Evolutionary conservation across 2,113 vertebrate genomes (phyloP), one percentile per base, ranked within the genome.

Genomic region (Poecilia latipinna): DNA sequence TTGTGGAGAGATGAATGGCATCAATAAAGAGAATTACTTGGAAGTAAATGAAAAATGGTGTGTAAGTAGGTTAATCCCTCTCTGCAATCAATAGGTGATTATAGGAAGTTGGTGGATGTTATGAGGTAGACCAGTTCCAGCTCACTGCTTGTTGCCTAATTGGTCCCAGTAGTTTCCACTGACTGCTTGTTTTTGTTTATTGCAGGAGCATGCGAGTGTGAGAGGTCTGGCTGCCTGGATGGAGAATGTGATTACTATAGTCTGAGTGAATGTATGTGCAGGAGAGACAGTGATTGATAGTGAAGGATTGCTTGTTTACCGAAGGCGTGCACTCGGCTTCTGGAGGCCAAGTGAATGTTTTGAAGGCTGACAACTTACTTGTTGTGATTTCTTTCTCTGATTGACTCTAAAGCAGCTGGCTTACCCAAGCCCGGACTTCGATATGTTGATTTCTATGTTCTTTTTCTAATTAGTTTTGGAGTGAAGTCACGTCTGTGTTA

Each of bases 61-160:
- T 76, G 77, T 51, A 76, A 72, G 72, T 72, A 70, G 67, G 51
- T 63, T 32, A 26, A 61, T 65, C 70, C 13, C 28, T 35, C 12
- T 1, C 28, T 68, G 68, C 68, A 82, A 74, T 65, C 54, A 84
- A 15, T 48, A 42, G 65, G 67, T 66, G 73, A 88, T 89, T 79
- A 85, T 80, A 74, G 0, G 65, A 80, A 82, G 78, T 87, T 73
- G 83, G 75, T 75, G 67, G 64, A 65, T 48, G 75, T 84, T 82
- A 88, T 87, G 86, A 83, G 82, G 72, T 85, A 77, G 87, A 90
- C 70, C 75, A 72, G 82, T 48, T 88, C 78, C 82, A 72, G 72
- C 72, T 75, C 73, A 73, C 68, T 75, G 77, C 83, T 90, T 88
- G 73, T 64, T 51, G 61, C 74, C 71, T 89, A 90, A 91, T 91